Conservation (phyloP, 2,888 invertebrate genomes). For the Lypha dubia region DNA sequence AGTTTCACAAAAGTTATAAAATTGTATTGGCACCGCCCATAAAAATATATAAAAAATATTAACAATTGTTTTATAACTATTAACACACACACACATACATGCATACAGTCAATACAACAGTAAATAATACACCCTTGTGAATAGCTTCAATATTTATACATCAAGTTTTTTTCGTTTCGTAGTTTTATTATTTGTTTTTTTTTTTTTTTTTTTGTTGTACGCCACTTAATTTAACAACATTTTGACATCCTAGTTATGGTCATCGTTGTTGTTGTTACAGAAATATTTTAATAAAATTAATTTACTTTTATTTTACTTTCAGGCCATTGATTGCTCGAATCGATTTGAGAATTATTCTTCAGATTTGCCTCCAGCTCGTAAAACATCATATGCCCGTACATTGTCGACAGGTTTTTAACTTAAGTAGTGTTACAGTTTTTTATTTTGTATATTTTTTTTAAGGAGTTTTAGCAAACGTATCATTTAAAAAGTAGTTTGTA, state of each 20-base stretch:
- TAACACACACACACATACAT: no score
- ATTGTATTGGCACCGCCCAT: neutral
- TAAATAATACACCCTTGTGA: neutral
- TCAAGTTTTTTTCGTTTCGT: neutral
- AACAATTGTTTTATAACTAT: neutral
- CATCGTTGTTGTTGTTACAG: no score
- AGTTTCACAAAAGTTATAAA: neutral
- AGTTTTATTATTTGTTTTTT: neutral
- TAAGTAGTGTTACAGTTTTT: no score
- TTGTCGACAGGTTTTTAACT: constrained; percentile 79
- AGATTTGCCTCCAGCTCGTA: constrained; percentile 81
- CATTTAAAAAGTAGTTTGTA: neutral
- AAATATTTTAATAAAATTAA: neutral
- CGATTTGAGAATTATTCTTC: constrained; percentile 80
- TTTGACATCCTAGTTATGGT: neutral
- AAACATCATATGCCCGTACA: constrained; percentile 80
- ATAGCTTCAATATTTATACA: neutral
- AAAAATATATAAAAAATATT: neutral
- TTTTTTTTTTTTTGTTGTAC: no score
- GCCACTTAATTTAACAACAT: neutral
- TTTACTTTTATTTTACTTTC: constrained; percentile 56
- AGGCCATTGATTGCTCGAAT: constrained; percentile 81
- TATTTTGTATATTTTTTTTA: no score
- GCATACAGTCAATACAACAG: neutral
- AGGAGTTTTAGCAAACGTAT: neutral